phyloP scores from a whole-genome alignment of 1,140 invertebrate genomes.

The Magallana gigas region DNA sequence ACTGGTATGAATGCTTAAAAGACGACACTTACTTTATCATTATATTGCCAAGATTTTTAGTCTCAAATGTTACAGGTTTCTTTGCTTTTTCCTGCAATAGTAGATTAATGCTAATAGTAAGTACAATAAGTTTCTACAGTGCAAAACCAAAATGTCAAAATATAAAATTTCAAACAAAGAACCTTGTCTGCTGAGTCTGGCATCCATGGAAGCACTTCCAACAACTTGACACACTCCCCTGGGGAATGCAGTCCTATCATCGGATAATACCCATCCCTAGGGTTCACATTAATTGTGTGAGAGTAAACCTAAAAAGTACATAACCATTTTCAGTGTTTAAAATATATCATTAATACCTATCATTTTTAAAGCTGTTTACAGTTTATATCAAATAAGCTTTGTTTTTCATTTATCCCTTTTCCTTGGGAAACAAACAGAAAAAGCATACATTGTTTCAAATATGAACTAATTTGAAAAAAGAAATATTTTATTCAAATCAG shows the following conservation, averaged over 20 bases:
- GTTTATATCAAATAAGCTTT: too few relatives aligned
- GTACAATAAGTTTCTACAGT: neutral
- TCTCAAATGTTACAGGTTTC: constrained; percentile 66
- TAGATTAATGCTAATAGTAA: neutral
- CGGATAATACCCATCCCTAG: constrained; percentile 60
- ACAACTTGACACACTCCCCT: constrained; percentile 68
- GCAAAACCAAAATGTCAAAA: neutral
- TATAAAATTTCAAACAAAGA: neutral
- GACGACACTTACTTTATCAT: constrained; percentile 67
- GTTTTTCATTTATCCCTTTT: too few relatives aligned
- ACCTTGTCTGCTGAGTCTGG: constrained; percentile 53
- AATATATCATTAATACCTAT: too few relatives aligned
- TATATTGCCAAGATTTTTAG: constrained; percentile 74
- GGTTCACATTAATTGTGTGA: constrained; percentile 44
- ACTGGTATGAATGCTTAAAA: too few relatives aligned
- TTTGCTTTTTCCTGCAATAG: constrained; percentile 45
- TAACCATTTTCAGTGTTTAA: too few relatives aligned
- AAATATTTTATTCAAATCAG: too few relatives aligned
- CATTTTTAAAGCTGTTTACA: too few relatives aligned
- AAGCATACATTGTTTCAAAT: too few relatives aligned
- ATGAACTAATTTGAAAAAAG: too few relatives aligned
- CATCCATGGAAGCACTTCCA: constrained; percentile 69
- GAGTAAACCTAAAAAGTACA: constrained; percentile 6
- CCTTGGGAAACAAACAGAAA: too few relatives aligned
- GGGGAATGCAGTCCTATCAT: constrained; percentile 67